Evolutionary conservation across 1,140 invertebrate genomes (phyloP), one percentile per base, ranked within the genome.

Genomic region (Anthonomus grandis): DNA sequence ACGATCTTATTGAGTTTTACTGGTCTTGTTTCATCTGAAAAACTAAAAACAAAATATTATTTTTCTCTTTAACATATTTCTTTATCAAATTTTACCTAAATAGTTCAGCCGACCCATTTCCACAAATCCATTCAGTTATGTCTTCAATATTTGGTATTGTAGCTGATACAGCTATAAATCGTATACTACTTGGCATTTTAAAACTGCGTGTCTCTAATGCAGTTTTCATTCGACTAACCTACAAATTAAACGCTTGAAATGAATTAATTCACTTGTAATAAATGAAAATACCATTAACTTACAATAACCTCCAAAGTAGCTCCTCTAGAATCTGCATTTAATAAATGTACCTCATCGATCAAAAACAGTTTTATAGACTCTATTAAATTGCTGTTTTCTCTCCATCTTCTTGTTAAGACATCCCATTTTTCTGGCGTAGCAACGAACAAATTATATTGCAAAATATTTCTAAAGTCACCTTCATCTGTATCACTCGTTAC

Each of bases 371-470:
- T 82, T 8, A 90, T 77, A 1, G 79, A 70, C 60, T 82, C 74
- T 18, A 89, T 78, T 17, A 89, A 62, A 27, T 73, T 66, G 54
- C 74, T 76, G 62, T 86, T 80, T 59, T 86, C 83, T 62, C 78
- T 81, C 85, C 85, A 90, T 59, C 80, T 79, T 57, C 89, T 76
- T 0, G 87, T 91, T 37, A 91, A 66, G 52, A 84, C 84, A 69
- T 92, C 89, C 87, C 87, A 91, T 75, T 91, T 91, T 73, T 91
- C 89, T 6, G 90, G 89, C 3, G 90, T 93, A 10, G 89, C 90
- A 57, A 90, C 79, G 61, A 92, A 86, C 25, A 92, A 73, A 63
- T 79, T 78, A 39, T 67, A 64, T 62, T 61, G 60, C 44, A 73
- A 68, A 34, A 81, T 57, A 41, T 75, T 72, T 31, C 72, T 72